These are phyloP conservation scores for Zingel zingel DNA, from an alignment of 2,113 vertebrate genomes.

Conservation along the genomic window DNA sequence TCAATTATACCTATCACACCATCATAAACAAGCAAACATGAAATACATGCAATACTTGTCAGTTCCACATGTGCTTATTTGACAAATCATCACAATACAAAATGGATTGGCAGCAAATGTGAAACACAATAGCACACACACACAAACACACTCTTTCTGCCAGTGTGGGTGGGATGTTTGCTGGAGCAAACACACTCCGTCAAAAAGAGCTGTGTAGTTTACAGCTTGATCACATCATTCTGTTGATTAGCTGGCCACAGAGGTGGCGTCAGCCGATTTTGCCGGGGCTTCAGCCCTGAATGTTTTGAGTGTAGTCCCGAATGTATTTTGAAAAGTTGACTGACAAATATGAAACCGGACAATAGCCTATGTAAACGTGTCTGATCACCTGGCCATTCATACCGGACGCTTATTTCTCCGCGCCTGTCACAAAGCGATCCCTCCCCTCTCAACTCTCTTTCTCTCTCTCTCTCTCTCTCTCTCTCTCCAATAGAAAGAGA, in stretches of 20 bases:
- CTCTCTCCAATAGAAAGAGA: too few relatives aligned
- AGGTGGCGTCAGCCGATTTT: too few relatives aligned
- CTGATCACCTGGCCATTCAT: too few relatives aligned
- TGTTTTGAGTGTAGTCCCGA: too few relatives aligned
- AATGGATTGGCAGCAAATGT: constrained; percentile 45
- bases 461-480: too few relatives aligned
- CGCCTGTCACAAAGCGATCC: too few relatives aligned
- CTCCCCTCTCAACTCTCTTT: too few relatives aligned
- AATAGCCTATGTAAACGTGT: too few relatives aligned
- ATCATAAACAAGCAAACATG: constrained; percentile 40
- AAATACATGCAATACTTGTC: constrained; percentile 19
- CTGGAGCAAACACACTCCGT: constrained; percentile 47
- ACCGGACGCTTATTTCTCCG: too few relatives aligned
- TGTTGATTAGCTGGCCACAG: constrained; percentile 43
- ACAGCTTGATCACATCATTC: constrained; percentile 64
- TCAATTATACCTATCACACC: constrained; percentile 16
- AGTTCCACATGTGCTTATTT: constrained; percentile 43
- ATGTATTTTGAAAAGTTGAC: too few relatives aligned
- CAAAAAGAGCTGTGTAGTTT: constrained; percentile 59
- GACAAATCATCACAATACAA: constrained; percentile 46
- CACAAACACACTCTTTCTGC: neutral
- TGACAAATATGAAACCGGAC: too few relatives aligned
- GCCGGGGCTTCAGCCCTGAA: too few relatives aligned
- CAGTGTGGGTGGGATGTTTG: constrained; percentile 66
- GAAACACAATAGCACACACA: constrained; percentile 38